A percentile compares a stretch with the other conserved stretches of the same genome.
phyloP scores from a whole-genome alignment of 2,888 invertebrate species.

The Plemyria rubiginata region DNA sequence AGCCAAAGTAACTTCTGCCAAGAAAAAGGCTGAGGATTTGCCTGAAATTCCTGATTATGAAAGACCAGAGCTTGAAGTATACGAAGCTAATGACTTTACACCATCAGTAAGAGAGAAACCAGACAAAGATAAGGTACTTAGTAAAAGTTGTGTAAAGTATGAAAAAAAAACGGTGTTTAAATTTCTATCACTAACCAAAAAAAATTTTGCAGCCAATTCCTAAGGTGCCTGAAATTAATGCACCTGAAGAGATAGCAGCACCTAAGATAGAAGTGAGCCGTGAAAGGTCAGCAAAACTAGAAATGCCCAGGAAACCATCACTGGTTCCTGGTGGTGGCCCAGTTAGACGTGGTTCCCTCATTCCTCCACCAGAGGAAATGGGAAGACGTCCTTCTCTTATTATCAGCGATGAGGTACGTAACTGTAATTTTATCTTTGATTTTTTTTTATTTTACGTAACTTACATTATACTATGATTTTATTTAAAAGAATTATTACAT shows the following conservation, averaged over 20 bases:
- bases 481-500: constrained; percentile 44
- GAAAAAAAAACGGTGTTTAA: not conserved
- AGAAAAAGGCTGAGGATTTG: constrained; percentile 84
- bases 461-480: constrained; percentile 16
- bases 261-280: constrained; percentile 95
- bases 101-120: constrained; percentile 80
- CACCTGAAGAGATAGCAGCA: constrained; percentile 85
- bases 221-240: constrained; percentile 89
- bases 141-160: not conserved
- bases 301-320: constrained; percentile 89
- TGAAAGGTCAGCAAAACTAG: constrained; percentile 89
- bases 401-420: constrained; percentile 96
- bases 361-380: constrained; percentile 95
- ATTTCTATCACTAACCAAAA: not conserved
- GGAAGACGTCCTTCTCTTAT: constrained; percentile 95
- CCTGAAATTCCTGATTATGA: constrained; percentile 90
- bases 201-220: constrained; percentile 58
- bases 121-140: constrained; percentile 71
- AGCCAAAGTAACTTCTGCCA: constrained; percentile 74
- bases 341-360: constrained; percentile 90
- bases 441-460: constrained; percentile 15
- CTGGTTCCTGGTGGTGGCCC: constrained; percentile 85
- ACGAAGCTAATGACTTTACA: constrained; percentile 84
- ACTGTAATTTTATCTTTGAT: constrained; percentile 27
- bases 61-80: constrained; percentile 89